phyloP scores from a whole-genome alignment of 2,113 vertebrate genomes.

The Paradoxurus hermaphroditus region DNA sequence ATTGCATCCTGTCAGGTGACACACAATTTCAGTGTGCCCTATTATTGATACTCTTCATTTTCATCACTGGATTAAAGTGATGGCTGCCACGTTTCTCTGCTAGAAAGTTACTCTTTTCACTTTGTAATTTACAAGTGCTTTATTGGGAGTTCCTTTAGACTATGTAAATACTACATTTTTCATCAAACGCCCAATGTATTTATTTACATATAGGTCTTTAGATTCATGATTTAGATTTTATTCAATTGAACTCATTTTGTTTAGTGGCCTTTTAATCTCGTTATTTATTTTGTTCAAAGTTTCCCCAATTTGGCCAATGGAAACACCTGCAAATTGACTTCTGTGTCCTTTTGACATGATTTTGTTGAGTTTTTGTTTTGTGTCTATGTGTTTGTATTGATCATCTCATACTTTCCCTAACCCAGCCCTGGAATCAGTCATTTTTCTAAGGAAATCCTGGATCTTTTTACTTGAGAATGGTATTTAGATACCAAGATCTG shows the following conservation, averaged over 20 bases:
- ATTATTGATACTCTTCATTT: neutral
- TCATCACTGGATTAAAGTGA: neutral
- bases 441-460: neutral
- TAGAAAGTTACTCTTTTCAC: neutral
- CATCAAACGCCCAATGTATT: neutral
- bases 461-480: neutral
- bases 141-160: neutral
- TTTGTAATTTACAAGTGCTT: neutral
- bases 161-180: neutral
- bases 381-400: neutral
- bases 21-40: neutral
- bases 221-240: neutral
- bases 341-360: neutral
- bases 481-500: neutral
- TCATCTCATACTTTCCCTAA: neutral
- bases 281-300: neutral
- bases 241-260: neutral
- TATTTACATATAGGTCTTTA: neutral
- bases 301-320: neutral
- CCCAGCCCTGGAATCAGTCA: neutral
- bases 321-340: neutral
- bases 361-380: neutral
- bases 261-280: neutral
- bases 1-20: neutral
- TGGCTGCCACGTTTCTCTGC: neutral